Percentiles rank a stretch among this genome's conserved stretches.
These are phyloP conservation scores for Phlogophora meticulosa DNA, from an alignment of 2,888 invertebrate species.

Conservation along the genomic window DNA sequence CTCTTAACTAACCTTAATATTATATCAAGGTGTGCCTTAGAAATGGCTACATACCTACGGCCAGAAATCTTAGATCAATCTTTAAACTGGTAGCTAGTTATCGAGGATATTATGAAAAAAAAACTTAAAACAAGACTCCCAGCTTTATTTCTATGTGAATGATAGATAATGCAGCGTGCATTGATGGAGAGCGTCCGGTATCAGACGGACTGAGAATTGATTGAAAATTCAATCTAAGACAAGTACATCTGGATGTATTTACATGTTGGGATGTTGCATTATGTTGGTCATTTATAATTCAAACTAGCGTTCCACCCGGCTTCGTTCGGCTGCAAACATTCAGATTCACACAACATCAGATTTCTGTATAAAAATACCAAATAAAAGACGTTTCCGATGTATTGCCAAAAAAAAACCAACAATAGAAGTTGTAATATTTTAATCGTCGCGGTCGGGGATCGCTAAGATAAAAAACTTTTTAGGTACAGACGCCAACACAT, in stretches of 20 bases:
- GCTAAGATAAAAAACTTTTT: too few relatives aligned
- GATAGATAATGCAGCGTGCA: slow-evolving; percentile 39
- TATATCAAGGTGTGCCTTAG: too few relatives aligned
- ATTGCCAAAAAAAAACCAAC: too few relatives aligned
- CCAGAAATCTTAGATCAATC: background rate
- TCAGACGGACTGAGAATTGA: slow-evolving; percentile 31
- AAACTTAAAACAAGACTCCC: slow-evolving; percentile 6
- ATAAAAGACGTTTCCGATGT: too few relatives aligned
- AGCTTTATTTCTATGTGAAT: slow-evolving; percentile 22
- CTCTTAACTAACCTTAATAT: too few relatives aligned
- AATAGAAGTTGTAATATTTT: too few relatives aligned
- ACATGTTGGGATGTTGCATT: slow-evolving; percentile 6
- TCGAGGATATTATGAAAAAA: slow-evolving; percentile 25
- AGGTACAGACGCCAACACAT: too few relatives aligned
- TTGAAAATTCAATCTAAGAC: slow-evolving; percentile 34
- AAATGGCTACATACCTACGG: background rate
- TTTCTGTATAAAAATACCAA: too few relatives aligned
- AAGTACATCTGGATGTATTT: background rate
- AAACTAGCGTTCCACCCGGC: too few relatives aligned
- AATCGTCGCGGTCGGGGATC: too few relatives aligned
- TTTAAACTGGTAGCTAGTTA: background rate
- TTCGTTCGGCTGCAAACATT: too few relatives aligned
- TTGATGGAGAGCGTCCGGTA: slow-evolving; percentile 48
- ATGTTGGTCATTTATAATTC: background rate
- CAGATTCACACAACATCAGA: too few relatives aligned